phyloP scores from a whole-genome alignment of 2,888 invertebrate genomes.

The Nemoura dubitans region DNA sequence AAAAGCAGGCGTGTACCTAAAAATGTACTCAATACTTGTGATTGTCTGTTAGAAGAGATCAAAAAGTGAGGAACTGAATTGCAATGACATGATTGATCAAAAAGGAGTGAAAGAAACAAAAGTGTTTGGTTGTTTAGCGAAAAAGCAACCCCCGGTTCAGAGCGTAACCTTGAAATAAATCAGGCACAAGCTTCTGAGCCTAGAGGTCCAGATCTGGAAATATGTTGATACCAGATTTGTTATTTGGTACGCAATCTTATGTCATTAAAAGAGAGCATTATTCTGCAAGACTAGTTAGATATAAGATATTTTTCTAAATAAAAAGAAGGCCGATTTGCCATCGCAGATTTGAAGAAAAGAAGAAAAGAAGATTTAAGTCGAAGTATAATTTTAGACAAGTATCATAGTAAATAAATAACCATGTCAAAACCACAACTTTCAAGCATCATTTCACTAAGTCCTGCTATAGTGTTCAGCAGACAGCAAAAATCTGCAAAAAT shows the following conservation, averaged over 20 bases:
- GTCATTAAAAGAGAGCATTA: neutral
- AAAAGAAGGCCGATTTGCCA: neutral
- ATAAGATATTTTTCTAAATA: neutral
- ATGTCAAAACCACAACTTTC: neutral
- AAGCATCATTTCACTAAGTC: conserved; percentile 37
- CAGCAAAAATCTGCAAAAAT: conserved; percentile 42
- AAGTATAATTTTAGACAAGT: neutral
- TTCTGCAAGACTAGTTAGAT: neutral
- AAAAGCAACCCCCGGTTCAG: neutral
- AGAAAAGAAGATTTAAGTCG: neutral
- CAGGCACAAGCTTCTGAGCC: neutral
- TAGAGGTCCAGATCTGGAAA: neutral
- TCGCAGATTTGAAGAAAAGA: neutral
- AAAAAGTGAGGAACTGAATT: neutral
- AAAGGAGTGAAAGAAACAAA: neutral
- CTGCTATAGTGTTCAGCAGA: conserved; percentile 41
- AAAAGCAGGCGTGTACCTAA: neutral
- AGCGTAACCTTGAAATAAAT: neutral
- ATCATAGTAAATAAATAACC: neutral
- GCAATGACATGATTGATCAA: neutral
- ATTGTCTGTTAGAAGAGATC: neutral
- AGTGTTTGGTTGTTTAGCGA: neutral
- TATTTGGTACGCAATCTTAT: neutral
- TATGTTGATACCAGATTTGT: neutral
- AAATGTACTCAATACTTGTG: neutral